phyloP scores from a whole-genome alignment of 23 tunicate genomes.

The Trididemnum clinides region DNA sequence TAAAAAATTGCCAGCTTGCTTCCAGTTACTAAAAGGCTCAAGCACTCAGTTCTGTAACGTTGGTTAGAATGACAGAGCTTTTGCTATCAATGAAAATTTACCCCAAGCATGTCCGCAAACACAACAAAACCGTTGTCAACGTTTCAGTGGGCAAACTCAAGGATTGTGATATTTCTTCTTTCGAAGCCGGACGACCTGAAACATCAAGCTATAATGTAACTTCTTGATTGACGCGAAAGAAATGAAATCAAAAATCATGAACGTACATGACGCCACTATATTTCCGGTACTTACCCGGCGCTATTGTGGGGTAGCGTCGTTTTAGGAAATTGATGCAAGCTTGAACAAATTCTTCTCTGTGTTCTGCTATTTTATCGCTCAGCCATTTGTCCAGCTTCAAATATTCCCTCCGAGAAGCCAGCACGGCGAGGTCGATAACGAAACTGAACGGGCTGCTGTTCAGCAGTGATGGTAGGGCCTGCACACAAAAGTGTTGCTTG shows the following conservation, averaged over 20 bases:
- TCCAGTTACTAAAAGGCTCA: no score
- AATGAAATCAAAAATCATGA: no score
- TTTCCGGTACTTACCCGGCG: no score
- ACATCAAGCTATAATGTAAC: neutral
- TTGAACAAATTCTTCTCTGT: constrained; percentile 69
- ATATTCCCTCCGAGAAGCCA: constrained; percentile 86
- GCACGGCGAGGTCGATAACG: constrained; percentile 87
- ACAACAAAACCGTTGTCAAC: constrained; percentile 57
- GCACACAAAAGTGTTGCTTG: neutral
- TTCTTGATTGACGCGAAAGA: neutral
- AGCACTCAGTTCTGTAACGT: no score
- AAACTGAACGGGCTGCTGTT: constrained; percentile 69
- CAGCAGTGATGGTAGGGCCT: constrained; percentile 73
- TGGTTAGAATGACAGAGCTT: no score
- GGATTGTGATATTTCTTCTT: constrained; percentile 1
- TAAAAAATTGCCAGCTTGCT: no score
- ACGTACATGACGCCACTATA: no score
- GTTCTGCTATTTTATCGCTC: constrained; percentile 76
- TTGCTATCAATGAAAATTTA: no score
- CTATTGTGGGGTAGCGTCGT: constrained; percentile 59
- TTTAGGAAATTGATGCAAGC: constrained; percentile 77
- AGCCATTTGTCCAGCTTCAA: constrained; percentile 97
- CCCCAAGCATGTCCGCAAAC: constrained; percentile 60
- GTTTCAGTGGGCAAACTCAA: constrained; percentile 65
- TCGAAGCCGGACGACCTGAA: neutral